phyloP scores from a whole-genome alignment of 2,797 vertebrate species.

The Aulostomus chinensis region DNA sequence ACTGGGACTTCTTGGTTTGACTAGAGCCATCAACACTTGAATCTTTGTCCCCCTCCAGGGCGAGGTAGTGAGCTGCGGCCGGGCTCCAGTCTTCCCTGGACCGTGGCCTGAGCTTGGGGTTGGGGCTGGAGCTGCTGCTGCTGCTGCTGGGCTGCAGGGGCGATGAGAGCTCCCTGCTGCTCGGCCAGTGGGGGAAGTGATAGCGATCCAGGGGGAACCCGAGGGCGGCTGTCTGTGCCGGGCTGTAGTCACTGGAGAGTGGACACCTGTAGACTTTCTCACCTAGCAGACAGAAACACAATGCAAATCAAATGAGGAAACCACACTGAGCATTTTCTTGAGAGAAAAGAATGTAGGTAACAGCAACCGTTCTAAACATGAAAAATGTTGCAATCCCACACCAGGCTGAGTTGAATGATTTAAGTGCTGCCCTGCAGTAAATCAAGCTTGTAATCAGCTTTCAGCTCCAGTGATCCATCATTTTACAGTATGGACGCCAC shows the following conservation, averaged over 20 bases:
- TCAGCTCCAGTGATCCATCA: constrained; percentile 98
- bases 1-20: constrained; percentile 87
- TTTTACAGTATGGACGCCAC: constrained; percentile 82
- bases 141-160: constrained; percentile 70
- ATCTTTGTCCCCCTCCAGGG: constrained; percentile 81
- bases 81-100: constrained; percentile 82
- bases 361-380: constrained; percentile 93
- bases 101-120: constrained; percentile 59
- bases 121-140: constrained; percentile 73
- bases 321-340: constrained; percentile 49
- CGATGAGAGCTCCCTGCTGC: constrained; percentile 80
- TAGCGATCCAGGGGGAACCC: constrained; percentile 92
- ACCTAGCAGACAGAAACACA: constrained; percentile 79
- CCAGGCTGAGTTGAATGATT: constrained; percentile 98
- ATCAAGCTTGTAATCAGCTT: constrained; percentile 99
- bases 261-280: constrained; percentile 95
- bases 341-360: constrained; percentile 48
- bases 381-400: constrained; percentile 94
- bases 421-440: constrained; percentile 98
- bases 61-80: constrained; percentile 82
- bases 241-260: constrained; percentile 85
- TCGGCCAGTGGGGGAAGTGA: constrained; percentile 86
- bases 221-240: constrained; percentile 87
- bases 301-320: constrained; percentile 52
- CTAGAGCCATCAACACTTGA: constrained; percentile 52